Conservation (phyloP, 1,140 invertebrate species). For the Myzus persicae region DNA sequence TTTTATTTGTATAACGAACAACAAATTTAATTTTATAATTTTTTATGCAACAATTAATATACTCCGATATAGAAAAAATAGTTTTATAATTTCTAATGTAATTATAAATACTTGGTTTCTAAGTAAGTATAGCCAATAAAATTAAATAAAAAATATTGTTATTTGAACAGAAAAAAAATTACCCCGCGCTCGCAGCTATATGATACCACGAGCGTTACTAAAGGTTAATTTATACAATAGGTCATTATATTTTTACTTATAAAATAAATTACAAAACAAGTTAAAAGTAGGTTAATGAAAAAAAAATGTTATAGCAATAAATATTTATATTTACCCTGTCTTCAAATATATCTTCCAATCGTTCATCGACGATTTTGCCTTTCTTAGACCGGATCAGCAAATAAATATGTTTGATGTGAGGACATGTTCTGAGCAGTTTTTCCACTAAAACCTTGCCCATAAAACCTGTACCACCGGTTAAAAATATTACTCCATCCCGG, state of each 20-base stretch:
- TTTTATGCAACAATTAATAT: too few relatives aligned
- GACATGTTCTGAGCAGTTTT: constrained; percentile 81
- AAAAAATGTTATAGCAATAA: neutral
- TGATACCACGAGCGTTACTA: too few relatives aligned
- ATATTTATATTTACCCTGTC: constrained; percentile 70
- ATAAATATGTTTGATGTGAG: constrained; percentile 76
- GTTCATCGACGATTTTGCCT: constrained; percentile 70
- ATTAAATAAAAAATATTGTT: too few relatives aligned
- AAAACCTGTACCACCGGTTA: constrained; percentile 73
- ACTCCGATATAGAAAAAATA: too few relatives aligned
- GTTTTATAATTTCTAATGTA: too few relatives aligned
- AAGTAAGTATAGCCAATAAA: too few relatives aligned
- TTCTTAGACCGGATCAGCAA: constrained; percentile 78
- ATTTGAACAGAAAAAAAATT: too few relatives aligned
- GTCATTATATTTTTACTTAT: neutral
- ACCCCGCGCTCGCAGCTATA: too few relatives aligned
- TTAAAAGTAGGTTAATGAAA: neutral
- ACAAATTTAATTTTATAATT: too few relatives aligned
- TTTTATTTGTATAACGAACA: too few relatives aligned
- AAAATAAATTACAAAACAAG: neutral
- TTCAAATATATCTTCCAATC: constrained; percentile 73
- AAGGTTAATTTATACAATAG: too few relatives aligned
- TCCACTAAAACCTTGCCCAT: constrained; percentile 87
- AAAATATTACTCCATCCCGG: constrained; percentile 67
- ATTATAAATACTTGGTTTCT: too few relatives aligned